Evolutionary conservation across 2,797 vertebrate genomes (phyloP).

Genomic region (Gobio occitaniae): DNA sequence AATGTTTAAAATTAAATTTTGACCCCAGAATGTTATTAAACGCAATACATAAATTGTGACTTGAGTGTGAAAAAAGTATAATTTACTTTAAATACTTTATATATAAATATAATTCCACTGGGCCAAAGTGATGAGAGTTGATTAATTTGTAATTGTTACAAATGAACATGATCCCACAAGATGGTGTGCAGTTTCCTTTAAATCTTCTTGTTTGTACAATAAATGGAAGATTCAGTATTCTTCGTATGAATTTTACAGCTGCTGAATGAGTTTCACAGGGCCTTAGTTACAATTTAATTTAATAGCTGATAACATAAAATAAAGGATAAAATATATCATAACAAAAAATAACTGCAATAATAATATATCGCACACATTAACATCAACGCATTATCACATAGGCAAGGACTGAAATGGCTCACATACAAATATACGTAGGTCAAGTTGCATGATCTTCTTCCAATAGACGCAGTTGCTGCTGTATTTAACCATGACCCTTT

Average conservation of each 20-base stretch:
- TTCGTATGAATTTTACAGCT: neutral
- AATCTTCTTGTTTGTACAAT: neutral
- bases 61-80: neutral
- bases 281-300: no score
- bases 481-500: slow-evolving; percentile 22
- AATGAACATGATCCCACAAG: neutral
- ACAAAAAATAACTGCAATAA: neutral
- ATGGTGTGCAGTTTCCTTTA: neutral
- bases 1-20: neutral
- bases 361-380: neutral
- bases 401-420: neutral
- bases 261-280: neutral
- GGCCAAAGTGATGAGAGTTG: neutral
- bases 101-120: neutral
- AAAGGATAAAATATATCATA: neutral
- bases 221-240: neutral
- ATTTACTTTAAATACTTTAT: no score
- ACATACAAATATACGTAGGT: neutral
- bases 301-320: no score
- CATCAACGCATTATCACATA: neutral
- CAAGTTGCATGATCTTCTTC: neutral
- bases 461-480: neutral
- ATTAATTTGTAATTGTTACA: neutral
- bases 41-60: neutral
- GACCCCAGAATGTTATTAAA: neutral